phyloP scores from a whole-genome alignment of 2,888 invertebrate genomes.

The Lasioglossum villosulum region DNA sequence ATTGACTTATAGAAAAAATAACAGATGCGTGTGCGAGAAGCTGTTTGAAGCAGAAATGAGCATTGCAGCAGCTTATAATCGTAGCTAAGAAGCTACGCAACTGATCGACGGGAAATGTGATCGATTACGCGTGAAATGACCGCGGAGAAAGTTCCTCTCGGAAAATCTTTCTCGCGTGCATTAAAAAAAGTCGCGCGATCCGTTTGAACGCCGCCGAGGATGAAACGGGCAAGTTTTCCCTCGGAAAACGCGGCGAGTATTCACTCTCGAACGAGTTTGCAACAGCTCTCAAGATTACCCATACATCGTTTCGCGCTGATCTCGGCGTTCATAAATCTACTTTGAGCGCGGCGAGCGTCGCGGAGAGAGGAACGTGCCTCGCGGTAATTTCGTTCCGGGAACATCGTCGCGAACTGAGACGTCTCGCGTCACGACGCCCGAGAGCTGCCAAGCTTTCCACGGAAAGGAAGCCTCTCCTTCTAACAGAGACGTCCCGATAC shows the following conservation, averaged over 20 bases:
- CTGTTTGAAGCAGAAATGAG: not conserved
- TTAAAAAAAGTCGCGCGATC: not conserved
- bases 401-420: constrained; percentile 66
- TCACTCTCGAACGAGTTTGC: constrained; percentile 61
- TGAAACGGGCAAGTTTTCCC: constrained; percentile 15
- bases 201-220: not conserved
- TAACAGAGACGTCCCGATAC: constrained; percentile 69
- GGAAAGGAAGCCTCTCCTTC: constrained; percentile 35
- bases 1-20: no score
- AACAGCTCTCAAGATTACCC: constrained; percentile 65
- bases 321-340: constrained; percentile 69
- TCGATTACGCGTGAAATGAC: not conserved
- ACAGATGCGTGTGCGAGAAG: no score
- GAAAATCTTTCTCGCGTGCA: not conserved
- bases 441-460: constrained; percentile 46
- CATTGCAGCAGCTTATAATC: not conserved
- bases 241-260: constrained; percentile 32
- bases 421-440: constrained; percentile 51
- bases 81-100: not conserved
- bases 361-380: constrained; percentile 51
- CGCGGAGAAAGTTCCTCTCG: not conserved
- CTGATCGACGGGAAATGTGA: not conserved
- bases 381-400: constrained; percentile 67
- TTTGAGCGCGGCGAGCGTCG: constrained; percentile 51
- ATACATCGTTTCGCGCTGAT: constrained; percentile 68